A percentile compares a stretch with the other conserved stretches of the same genome.
Evolutionary conservation across 2,113 vertebrate genomes (phyloP).

Genomic region (Opisthocomus hoazin): DNA sequence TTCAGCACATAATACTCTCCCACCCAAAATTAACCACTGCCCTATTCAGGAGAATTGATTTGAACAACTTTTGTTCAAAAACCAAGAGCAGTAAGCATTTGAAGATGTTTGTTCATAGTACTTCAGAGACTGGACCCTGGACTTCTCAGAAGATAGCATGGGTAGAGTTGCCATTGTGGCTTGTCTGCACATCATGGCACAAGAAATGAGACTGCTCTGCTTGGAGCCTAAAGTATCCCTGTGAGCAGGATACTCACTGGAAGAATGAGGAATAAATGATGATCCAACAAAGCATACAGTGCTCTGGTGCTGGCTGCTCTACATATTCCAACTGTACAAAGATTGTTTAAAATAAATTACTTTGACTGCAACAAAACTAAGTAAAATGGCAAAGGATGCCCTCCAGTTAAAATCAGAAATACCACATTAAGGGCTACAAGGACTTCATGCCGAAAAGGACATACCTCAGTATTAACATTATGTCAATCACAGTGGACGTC

Average conservation of each 20-base stretch:
- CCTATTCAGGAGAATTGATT: background rate
- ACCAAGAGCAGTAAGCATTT: background rate
- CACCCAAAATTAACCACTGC: background rate
- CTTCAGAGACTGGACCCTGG: background rate
- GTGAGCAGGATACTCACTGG: background rate
- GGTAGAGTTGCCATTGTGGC: background rate
- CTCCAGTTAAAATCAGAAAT: background rate
- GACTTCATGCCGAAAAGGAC: background rate
- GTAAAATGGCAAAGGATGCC: background rate
- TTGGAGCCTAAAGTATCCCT: background rate
- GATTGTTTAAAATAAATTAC: no score
- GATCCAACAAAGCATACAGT: background rate
- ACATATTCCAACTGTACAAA: background rate
- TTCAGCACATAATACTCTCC: background rate
- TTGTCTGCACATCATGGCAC: background rate
- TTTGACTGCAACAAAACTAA: background rate
- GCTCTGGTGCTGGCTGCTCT: background rate
- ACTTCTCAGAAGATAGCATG: background rate
- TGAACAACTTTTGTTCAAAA: background rate
- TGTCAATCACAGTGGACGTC: background rate
- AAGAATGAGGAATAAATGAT: background rate
- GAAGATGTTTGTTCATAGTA: background rate
- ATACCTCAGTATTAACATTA: background rate
- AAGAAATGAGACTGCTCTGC: background rate
- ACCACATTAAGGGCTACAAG: background rate